Conservation (phyloP, 2,113 vertebrate genomes). For the Numida meleagris region DNA sequence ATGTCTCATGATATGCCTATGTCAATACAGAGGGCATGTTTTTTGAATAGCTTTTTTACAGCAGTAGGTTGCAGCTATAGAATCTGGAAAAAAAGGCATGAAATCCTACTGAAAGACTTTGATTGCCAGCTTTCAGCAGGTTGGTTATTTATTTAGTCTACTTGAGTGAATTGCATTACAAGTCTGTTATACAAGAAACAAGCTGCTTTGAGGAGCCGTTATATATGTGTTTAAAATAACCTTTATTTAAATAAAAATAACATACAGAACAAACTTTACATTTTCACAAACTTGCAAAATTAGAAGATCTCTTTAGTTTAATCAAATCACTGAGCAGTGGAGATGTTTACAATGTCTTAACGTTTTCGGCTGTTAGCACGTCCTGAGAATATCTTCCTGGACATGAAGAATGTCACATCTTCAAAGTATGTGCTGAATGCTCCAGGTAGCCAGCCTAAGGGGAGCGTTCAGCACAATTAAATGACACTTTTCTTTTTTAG, state of each 20-base stretch:
- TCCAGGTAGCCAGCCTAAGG: background rate
- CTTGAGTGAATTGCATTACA: background rate
- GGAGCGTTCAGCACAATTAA: slow-evolving; percentile 64
- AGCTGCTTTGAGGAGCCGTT: background rate
- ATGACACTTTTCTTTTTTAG: slow-evolving; percentile 71
- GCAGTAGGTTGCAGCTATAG: background rate
- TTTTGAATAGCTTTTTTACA: background rate
- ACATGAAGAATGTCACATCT: background rate
- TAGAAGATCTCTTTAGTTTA: background rate
- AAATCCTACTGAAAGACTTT: background rate
- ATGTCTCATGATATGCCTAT: background rate
- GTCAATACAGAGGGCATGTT: background rate
- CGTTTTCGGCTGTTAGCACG: slow-evolving; percentile 60
- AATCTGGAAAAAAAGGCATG: background rate
- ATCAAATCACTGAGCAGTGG: background rate
- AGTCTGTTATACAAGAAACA: background rate
- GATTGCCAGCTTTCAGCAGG: background rate
- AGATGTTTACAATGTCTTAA: slow-evolving; percentile 68
- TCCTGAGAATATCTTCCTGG: background rate
- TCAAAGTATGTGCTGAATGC: slow-evolving; percentile 48
- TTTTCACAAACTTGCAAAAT: background rate
- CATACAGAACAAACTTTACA: too few relatives aligned
- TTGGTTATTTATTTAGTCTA: background rate
- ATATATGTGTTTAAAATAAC: background rate
- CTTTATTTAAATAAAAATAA: background rate